Conservation (phyloP, 2,113 vertebrate species). For the Illadopsis cleaveri region DNA sequence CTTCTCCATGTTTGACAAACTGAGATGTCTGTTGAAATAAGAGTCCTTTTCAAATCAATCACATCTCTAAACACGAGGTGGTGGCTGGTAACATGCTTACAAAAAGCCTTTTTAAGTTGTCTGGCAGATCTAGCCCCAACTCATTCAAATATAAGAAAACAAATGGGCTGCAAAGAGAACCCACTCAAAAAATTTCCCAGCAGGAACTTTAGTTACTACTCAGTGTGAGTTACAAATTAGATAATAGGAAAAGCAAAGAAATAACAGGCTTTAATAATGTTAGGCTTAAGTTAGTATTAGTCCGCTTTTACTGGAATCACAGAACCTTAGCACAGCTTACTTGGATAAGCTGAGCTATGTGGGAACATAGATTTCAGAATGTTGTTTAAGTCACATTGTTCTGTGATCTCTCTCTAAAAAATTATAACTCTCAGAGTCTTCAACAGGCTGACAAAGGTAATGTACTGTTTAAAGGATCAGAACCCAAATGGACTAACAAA, state of each 20-base stretch:
- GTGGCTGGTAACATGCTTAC: not conserved
- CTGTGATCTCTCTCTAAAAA: not conserved
- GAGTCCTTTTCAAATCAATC: conserved; percentile 12
- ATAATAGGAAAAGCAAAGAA: conserved; percentile 20
- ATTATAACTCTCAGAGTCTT: not conserved
- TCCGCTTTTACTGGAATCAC: not conserved
- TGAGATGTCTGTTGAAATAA: not conserved
- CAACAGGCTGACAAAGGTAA: not conserved
- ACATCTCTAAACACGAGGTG: not conserved
- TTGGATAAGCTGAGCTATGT: not conserved
- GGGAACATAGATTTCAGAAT: not conserved
- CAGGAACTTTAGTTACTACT: not conserved
- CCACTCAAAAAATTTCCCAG: conserved; percentile 14
- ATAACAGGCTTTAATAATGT: conserved; percentile 5
- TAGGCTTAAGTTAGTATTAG: conserved; percentile 1
- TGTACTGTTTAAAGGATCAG: not conserved
- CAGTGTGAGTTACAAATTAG: conserved; percentile 32
- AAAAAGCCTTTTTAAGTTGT: conserved; percentile 18
- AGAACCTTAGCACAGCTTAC: not conserved
- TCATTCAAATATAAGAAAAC: not conserved
- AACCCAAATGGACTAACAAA: not conserved
- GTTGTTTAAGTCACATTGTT: not conserved
- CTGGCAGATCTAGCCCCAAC: conserved; percentile 15
- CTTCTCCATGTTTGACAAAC: not conserved
- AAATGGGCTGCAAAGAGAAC: conserved; percentile 10